Evolutionary conservation across 2,888 invertebrate species (phyloP), one percentile per base, ranked within the genome.

Genomic region (Dicranocentrus wangi): DNA sequence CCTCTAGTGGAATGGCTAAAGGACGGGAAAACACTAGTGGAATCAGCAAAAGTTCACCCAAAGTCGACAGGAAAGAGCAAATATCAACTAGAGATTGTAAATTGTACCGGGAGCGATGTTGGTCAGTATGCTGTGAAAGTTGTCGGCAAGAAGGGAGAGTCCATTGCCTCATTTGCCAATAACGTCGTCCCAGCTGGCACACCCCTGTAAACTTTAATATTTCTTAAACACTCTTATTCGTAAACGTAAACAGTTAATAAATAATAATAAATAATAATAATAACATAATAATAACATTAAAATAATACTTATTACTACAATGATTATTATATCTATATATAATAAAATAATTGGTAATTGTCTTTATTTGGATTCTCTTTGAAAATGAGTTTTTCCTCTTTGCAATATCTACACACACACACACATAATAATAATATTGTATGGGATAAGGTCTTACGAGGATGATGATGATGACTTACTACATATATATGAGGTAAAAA

Each of bases 71-170:
- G 93, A 86, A 93, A 93, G 87, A 93, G 93, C 87, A 92, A 93
- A 85, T 96, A 94, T 90, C 91, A 92, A 72, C 91, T 96, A 82
- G 93, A 94, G 88, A 93, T 97, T 85, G 92, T 92, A 85, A 92
- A 93, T 87, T 93, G 94, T 88, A 91, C 91, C 85, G 90, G 93
- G 70, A 92, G 92, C 87, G 96, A 97, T 90, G 92, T 94, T 85
- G 96, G 96, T 53, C 96, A 96, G 89, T 97, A 97, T 89, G 93
- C 93, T 87, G 94, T 95, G 19, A 93, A 94, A 87, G 95, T 94
- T 32, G 93, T 94, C 85, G 94, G 94, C 88, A 94, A 94, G 89
- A 95, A 95, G 90, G 94, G 94, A 85, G 95, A 95, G 90, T 92
- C 93, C 69, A 91, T 93, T 81, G 93, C 94, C 69, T 94, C 96